Evolutionary conservation across 1,140 invertebrate species (phyloP).

Genomic region (Agrypnia vestita): DNA sequence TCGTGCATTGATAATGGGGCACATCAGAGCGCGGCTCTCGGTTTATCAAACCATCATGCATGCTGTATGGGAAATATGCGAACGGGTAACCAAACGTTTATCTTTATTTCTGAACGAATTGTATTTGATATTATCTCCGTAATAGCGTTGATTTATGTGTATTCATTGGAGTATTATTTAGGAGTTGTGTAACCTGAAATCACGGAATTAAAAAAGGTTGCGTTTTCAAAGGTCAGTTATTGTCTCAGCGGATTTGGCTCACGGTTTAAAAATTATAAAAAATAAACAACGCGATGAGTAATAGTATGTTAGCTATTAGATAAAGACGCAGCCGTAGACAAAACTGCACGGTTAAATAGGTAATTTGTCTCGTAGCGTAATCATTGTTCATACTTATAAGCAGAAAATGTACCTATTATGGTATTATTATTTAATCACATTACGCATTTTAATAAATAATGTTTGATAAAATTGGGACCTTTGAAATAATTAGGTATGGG

Average conservation of each 20-base stretch:
- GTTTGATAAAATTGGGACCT: no score
- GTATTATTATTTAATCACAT: no score
- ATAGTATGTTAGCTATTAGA: no score
- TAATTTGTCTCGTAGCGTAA: no score
- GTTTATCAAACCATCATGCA: constrained; percentile 22
- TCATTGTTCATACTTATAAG: no score
- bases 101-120: constrained; percentile 30
- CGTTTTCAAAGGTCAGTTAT: constrained; percentile 33
- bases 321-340: no score
- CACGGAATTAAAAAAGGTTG: constrained; percentile 25
- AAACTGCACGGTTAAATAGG: no score
- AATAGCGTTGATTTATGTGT: constrained; percentile 25
- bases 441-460: no score
- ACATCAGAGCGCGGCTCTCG: constrained; percentile 7
- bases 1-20: constrained; percentile 49
- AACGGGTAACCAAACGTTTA: constrained; percentile 18
- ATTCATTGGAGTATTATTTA: constrained; percentile 37
- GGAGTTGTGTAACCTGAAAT: constrained; percentile 29
- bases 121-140: constrained; percentile 25
- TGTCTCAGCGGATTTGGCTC: constrained; percentile 18
- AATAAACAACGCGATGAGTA: no score
- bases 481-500: no score
- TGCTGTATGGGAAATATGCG: constrained; percentile 32
- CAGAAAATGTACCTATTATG: no score
- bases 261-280: not conserved